phyloP scores from a whole-genome alignment of 2,888 invertebrate species.

The Eurytoma californica region DNA sequence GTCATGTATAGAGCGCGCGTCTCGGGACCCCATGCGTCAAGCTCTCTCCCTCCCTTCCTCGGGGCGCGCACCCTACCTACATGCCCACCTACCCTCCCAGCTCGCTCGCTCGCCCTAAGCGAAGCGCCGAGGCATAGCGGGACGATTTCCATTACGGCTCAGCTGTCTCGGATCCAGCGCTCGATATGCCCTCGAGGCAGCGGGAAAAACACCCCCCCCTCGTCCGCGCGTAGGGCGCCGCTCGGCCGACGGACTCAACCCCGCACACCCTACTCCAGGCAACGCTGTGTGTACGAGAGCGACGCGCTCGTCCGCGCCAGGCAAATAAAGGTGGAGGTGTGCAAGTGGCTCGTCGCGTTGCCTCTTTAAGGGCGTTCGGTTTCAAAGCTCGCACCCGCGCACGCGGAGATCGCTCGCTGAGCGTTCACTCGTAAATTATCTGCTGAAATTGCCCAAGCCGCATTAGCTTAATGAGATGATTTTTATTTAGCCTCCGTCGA shows the following conservation, averaged over 20 bases:
- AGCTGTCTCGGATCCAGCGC: constrained; percentile 54
- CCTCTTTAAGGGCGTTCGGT: background rate
- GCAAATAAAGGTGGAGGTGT: constrained; percentile 17
- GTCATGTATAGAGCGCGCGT: constrained; percentile 3
- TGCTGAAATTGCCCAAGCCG: too few species aligned
- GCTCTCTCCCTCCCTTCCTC: background rate
- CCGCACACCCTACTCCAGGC: background rate
- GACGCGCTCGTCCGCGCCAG: background rate
- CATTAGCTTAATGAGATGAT: too few species aligned
- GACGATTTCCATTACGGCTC: constrained; percentile 39
- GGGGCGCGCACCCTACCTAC: background rate
- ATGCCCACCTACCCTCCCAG: too few species aligned
- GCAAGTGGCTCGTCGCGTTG: too few species aligned
- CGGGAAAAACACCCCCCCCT: constrained; percentile 24
- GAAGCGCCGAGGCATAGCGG: background rate
- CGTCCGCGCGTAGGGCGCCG: background rate
- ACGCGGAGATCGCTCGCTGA: too few species aligned
- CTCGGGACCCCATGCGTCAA: constrained; percentile 35
- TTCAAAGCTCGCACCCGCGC: too few species aligned
- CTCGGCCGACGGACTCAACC: background rate
- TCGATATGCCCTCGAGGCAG: constrained; percentile 37
- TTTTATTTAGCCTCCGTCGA: too few species aligned
- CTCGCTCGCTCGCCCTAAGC: background rate
- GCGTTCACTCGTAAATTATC: too few species aligned
- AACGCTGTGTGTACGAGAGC: background rate